These are phyloP conservation scores for Chelon auratus DNA, from an alignment of 2,797 vertebrate genomes.

Conservation along the genomic window DNA sequence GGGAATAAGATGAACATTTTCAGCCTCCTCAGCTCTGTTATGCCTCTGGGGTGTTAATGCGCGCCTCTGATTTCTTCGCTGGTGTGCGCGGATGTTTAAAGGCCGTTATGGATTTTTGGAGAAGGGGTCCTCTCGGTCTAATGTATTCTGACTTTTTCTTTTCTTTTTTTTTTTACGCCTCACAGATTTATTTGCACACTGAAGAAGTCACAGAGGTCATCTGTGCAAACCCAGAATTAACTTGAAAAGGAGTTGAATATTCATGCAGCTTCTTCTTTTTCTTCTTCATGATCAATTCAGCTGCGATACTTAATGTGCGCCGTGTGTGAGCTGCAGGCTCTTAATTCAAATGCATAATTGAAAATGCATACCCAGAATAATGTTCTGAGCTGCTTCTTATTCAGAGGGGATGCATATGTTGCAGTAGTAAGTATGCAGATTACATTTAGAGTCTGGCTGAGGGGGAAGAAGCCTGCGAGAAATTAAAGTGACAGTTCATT, in stretches of 20 bases:
- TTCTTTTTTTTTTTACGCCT: not conserved
- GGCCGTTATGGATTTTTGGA: slow-evolving; percentile 35
- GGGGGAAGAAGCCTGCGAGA: not conserved
- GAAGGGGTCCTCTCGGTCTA: slow-evolving; percentile 21
- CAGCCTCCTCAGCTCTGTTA: slow-evolving; percentile 43
- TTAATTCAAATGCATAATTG: slow-evolving; percentile 56
- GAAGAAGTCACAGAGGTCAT: slow-evolving; percentile 58
- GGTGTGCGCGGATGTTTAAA: slow-evolving; percentile 40
- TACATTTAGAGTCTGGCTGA: slow-evolving; percentile 3
- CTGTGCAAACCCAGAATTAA: slow-evolving; percentile 47
- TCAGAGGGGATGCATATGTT: slow-evolving; percentile 1
- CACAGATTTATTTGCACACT: slow-evolving; percentile 30
- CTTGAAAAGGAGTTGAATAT: slow-evolving; percentile 51
- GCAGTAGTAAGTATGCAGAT: slow-evolving; percentile 22
- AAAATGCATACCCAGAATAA: slow-evolving; percentile 50
- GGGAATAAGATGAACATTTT: slow-evolving; percentile 39
- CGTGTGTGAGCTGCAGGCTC: slow-evolving; percentile 28
- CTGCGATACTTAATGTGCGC: slow-evolving; percentile 33
- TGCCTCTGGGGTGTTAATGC: slow-evolving; percentile 42
- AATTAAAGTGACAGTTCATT: slow-evolving; percentile 5
- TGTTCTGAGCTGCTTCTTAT: slow-evolving; percentile 27
- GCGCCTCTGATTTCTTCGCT: slow-evolving; percentile 45
- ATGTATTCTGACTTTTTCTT: slow-evolving; percentile 42
- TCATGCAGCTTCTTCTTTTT: slow-evolving; percentile 31
- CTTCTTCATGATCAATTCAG: slow-evolving; percentile 32